Conservation (phyloP, 1,140 invertebrate genomes). For the Euborellia annulipes region DNA sequence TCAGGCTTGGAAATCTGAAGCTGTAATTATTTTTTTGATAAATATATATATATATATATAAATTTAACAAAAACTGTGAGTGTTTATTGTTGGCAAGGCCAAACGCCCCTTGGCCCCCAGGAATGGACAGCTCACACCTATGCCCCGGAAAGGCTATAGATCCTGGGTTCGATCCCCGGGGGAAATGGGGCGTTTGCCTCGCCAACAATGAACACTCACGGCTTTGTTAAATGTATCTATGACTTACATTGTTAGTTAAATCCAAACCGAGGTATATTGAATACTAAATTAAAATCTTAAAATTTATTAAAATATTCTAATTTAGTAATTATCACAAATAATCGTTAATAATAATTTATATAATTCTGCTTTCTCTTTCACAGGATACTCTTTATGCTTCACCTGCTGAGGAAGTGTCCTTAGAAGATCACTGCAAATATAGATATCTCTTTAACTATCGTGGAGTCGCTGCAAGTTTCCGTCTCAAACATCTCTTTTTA, state of each 20-base stretch:
- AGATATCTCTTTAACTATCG: conserved; percentile 94
- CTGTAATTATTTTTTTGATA: conserved; percentile 30
- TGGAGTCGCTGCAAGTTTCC: conserved; percentile 91
- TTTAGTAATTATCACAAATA: conserved; percentile 6
- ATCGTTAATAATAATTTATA: conserved; percentile 5
- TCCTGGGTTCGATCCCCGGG: too few species aligned
- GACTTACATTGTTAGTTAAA: background rate
- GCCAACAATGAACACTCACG: too few species aligned
- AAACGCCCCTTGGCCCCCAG: too few species aligned
- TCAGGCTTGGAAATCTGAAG: conserved; percentile 92
- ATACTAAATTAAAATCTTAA: background rate
- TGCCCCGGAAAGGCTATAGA: too few species aligned
- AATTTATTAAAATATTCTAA: too few species aligned
- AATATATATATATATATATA: background rate
- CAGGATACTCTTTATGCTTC: conserved; percentile 70
- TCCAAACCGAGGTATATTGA: background rate
- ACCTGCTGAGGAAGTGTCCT: conserved; percentile 71
- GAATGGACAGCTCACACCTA: too few species aligned
- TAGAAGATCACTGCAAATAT: conserved; percentile 86
- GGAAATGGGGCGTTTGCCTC: too few species aligned
- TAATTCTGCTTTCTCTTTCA: conserved; percentile 17
- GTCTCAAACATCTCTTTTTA: conserved; percentile 91
- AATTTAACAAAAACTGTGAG: too few species aligned
- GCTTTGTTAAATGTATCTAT: too few species aligned
- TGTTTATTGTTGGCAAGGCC: too few species aligned